Evolutionary conservation across 2,797 vertebrate genomes (phyloP), one percentile per base, ranked within the genome.

Genomic region (Myotis planiceps): DNA sequence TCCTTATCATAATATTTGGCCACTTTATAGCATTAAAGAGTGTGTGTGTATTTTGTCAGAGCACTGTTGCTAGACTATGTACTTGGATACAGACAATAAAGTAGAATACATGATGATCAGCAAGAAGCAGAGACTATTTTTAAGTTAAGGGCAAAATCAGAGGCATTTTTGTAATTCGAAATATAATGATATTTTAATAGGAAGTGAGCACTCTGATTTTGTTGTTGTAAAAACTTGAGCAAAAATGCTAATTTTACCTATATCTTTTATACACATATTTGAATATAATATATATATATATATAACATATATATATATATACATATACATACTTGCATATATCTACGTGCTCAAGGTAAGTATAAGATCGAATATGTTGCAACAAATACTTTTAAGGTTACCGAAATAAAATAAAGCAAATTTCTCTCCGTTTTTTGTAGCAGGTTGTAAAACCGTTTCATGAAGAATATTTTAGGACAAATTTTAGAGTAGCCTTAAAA

Each of bases 161-260:
- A 94, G 74, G 5, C 42, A 32, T 45, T 96, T 92, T 92, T 95
- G 9, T 39, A 71, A 88, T 85, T 91, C 10, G 58, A 75, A 88
- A 58, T 81, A 39, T 68, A 75, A 49, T 94, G 79, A 49, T 69
- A 58, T 42, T 81, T 92, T 80, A 92, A 32, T 87, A 37, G 16
- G 5, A 80, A 93, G 63, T 81, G 15, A 92, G 3, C 9, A 63
- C 14, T 12, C 27, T 45, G 18, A 55, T 49, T 90, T 51, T 83
- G 37, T 47, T 27, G 9, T 71, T 83, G 93, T 81, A 69, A 78
- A 94, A 84, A 23, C 3, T 15, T 85, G 18, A 95, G 45, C 29
- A 75, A 72, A 58, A 84, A 47, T 76, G 23, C 6, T 80, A 75
- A 25, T 3, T 78, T 91, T 81, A n/a, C 66, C 4, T 93, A 6